Evolutionary conservation across 2,797 vertebrate genomes (phyloP), one percentile per base, ranked within the genome.

Genomic region (Petrocephalus sullivani): DNA sequence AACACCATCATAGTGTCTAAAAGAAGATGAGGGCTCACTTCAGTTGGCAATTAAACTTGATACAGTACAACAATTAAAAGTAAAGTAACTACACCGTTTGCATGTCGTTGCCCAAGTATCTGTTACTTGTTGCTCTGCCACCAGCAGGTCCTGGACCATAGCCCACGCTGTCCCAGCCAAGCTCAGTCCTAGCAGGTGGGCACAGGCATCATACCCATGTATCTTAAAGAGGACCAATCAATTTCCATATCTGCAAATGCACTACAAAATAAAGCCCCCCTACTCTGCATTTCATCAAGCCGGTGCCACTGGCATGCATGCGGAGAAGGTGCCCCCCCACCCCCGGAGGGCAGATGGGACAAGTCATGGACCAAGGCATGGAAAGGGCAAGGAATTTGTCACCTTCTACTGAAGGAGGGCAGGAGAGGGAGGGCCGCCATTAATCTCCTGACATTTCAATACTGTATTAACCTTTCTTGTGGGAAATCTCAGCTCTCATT

Each of bases 401-500:
- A 96, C 94, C 93, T 91, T 93, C 90, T 89, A 89, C 92, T 93
- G 91, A 88, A 91, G 92, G 91, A 93, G 90, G 91, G 90, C 90
- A 91, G 88, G 93, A 93, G 91, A 93, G 85, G 54, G 94, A 96
- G 95, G 94, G 94, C 92, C 93, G 94, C 92, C 95, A 96, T 96
- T 95, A 95, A 95, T 96, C 96, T 96, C 93, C 93, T 96, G 96
- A 96, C 95, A 96, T 96, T 96, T 96, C 94, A 96, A 96, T 95
- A 96, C 96, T 95, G 95, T 95, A 96, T 96, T 96, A 96, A 96
- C 96, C 95, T 96, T 96, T 96, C 95, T 93, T 89, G 90, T 93
- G 93, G 46, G 93, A 94, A 95, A 95, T 95, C 92, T 92, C 86
- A 88, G 87, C 67, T 91, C 94, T 96, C 95, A 96, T 96, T 96